These are phyloP conservation scores for Brachionus angularis DNA, from an alignment of 1,140 invertebrate genomes.

Conservation along the genomic window DNA sequence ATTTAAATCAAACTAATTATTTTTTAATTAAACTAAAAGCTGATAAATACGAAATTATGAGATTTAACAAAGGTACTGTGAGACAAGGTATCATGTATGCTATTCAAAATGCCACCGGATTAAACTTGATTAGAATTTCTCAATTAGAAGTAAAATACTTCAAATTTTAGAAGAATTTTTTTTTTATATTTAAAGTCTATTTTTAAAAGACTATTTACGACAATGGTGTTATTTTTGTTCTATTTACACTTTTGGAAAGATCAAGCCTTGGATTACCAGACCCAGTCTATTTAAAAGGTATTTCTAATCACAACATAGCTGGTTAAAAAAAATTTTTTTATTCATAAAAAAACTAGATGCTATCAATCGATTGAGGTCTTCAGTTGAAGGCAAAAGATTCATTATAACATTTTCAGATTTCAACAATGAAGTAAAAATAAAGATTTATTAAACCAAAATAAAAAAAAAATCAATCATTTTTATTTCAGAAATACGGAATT, in stretches of 20 bases:
- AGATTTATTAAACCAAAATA: background rate
- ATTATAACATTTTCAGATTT: background rate
- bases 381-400: background rate
- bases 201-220: constrained; percentile 5
- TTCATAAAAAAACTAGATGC: constrained; percentile 14
- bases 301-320: no score
- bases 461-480: background rate
- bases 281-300: background rate
- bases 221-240: constrained; percentile 6
- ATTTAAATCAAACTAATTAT: no score
- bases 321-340: no score
- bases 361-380: background rate
- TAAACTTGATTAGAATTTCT: constrained; percentile 5
- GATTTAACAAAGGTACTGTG: background rate
- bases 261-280: constrained; percentile 11
- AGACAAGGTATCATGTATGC: constrained; percentile 4
- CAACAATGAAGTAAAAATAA: background rate
- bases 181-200: background rate
- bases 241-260: constrained; percentile 26
- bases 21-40: background rate
- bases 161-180: background rate
- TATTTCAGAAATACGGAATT: background rate
- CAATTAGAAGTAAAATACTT: constrained; percentile 9
- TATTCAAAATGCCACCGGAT: background rate
- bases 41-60: constrained; percentile 40